phyloP scores from a whole-genome alignment of 2,888 invertebrate species.

The Cephus spinipes region DNA sequence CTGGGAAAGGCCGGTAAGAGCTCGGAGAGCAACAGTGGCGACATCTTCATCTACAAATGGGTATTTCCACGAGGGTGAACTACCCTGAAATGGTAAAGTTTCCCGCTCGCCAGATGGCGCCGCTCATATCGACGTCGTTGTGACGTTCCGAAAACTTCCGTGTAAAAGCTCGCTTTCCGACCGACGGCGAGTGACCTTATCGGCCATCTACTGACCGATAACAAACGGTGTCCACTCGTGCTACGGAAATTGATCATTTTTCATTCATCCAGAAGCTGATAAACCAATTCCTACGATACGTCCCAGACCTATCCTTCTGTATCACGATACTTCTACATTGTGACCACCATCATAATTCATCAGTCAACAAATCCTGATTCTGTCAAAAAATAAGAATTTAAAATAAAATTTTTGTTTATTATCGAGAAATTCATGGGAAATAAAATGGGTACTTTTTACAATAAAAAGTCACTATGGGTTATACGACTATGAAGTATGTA shows the following conservation, averaged over 20 bases:
- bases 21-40: conserved; percentile 23
- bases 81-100: conserved; percentile 33
- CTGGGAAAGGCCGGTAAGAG: neutral
- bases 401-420: neutral
- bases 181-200: conserved; percentile 35
- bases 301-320: neutral
- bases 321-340: neutral
- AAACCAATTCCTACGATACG: neutral
- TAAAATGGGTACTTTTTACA: neutral
- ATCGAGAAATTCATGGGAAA: neutral
- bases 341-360: neutral
- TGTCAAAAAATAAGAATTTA: neutral
- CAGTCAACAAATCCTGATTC: neutral
- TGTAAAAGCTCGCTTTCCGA: conserved; percentile 12
- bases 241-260: conserved; percentile 4
- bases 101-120: conserved; percentile 37
- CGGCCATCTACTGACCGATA: conserved; percentile 9
- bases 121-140: conserved; percentile 24
- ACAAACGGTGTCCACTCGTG: conserved; percentile 1
- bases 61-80: conserved; percentile 29
- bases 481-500: no score
- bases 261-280: neutral
- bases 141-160: conserved; percentile 6
- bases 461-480: neutral
- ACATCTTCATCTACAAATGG: conserved; percentile 33